Conservation (phyloP, 2,113 vertebrate genomes). For the Callocephalon fimbriatum region DNA sequence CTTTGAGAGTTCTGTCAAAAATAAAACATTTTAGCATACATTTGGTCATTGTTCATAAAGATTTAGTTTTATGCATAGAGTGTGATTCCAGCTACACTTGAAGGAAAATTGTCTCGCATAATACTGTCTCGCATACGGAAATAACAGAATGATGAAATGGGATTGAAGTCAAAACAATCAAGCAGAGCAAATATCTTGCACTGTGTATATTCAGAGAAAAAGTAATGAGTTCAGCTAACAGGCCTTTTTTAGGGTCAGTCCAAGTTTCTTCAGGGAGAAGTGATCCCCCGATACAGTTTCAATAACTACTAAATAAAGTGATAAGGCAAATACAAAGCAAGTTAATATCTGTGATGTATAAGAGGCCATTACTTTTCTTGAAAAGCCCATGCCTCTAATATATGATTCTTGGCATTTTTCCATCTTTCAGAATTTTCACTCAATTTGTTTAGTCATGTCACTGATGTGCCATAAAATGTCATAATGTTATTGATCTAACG, state of each 20-base stretch:
- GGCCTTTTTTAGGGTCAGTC: not conserved
- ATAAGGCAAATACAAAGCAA: not conserved
- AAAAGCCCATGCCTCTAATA: not conserved
- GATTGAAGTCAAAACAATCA: not conserved
- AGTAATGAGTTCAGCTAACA: not conserved
- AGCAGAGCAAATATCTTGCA: not conserved
- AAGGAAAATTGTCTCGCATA: not conserved
- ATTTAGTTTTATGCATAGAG: not conserved
- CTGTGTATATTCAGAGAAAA: not conserved
- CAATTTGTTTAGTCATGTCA: not conserved
- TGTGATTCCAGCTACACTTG: not conserved
- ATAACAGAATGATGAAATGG: not conserved
- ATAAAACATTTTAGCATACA: not conserved
- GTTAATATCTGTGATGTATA: not conserved
- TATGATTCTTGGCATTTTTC: not conserved
- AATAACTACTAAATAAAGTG: not conserved
- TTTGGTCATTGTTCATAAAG: not conserved
- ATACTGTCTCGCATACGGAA: not conserved
- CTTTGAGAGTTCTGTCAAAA: not conserved
- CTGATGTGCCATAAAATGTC: constrained; percentile 22
- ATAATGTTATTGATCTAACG: constrained; percentile 27
- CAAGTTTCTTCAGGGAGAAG: not conserved
- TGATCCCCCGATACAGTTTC: not conserved
- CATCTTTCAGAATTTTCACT: not conserved
- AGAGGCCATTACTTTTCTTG: not conserved